Evolutionary conservation across 2,888 invertebrate genomes (phyloP), one percentile per base, ranked within the genome.

Genomic region (Drosophila birchii): DNA sequence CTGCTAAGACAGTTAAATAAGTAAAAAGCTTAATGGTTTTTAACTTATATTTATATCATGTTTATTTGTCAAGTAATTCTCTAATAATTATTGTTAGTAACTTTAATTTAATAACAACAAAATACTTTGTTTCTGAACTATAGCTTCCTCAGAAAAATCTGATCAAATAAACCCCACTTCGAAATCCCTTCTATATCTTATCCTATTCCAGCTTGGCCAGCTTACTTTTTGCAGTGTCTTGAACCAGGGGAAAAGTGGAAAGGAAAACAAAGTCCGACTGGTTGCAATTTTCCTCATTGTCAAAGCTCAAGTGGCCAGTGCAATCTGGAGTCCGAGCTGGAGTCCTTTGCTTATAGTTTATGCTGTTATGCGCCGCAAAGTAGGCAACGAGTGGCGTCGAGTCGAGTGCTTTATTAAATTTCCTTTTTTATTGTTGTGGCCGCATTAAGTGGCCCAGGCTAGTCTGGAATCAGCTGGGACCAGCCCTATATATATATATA

Each of bases 301-400:
- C 78, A 76, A 83, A 76, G 83, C 88, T 87, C 86, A 86, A 87
- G 84, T 87, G 88, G 68, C 78, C 62, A 36, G 66, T 44, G 43
- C 55, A 58, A 64, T 66, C 41, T 43, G 51, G 26, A 62, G 63
- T 18, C 43, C 51, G 36, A 56, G 64, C 41, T 60, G 61, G 32
- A 51, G 49, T 26, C 11, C 43, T 23, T 66, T 68, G 45, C 75
- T 63, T 68, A 80, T 81, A 80, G 88, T 84, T 86, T 86, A 76
- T 86, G 86, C 81, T 80, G 76, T 77, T 87, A 79, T 88, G 81
- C 74, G 76, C 89, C 83, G 70, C 79, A 83, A 83, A 84, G 87
- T 85, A 86, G 85, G 87, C 88, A 72, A 86, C 78, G 70, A 68
- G 79, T 63, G 78, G 73, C 57, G 66, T 47, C 67, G 67, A 69